These are phyloP conservation scores for Gymnoscopelus braueri DNA, from an alignment of 2,797 vertebrate species.

Conservation along the genomic window DNA sequence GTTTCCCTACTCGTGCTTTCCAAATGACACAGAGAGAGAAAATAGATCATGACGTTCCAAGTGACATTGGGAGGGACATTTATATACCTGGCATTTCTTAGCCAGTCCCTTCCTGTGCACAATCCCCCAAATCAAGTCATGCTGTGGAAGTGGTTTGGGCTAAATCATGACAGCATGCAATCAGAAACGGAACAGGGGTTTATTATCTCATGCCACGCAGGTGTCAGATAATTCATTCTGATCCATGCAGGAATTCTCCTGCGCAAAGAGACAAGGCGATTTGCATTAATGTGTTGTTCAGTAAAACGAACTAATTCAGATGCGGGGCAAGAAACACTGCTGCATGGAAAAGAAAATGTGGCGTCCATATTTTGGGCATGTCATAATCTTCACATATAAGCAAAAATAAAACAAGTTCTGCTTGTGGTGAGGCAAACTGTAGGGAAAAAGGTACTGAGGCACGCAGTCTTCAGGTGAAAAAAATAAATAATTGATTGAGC, in stretches of 20 bases:
- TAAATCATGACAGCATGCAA: conserved; percentile 57
- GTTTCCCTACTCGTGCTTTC: conserved; percentile 1
- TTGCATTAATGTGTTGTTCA: conserved; percentile 37
- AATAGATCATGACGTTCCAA: conserved; percentile 25
- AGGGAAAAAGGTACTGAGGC: too few relatives aligned
- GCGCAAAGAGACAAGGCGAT: conserved; percentile 44
- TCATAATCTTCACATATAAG: too few relatives aligned
- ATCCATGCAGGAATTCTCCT: conserved; percentile 27
- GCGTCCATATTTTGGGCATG: too few relatives aligned
- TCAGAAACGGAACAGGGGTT: conserved; percentile 51
- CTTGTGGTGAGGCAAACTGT: too few relatives aligned
- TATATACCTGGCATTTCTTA: conserved; percentile 53
- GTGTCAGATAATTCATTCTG: conserved; percentile 47
- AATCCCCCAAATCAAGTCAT: conserved; percentile 57
- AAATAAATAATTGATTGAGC: too few relatives aligned
- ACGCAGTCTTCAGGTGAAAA: too few relatives aligned
- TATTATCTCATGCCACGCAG: conserved; percentile 55
- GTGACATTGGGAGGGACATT: conserved; percentile 46
- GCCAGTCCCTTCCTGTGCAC: conserved; percentile 55
- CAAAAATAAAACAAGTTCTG: too few relatives aligned
- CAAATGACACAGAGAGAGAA: conserved; percentile 13
- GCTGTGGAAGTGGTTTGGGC: conserved; percentile 53
- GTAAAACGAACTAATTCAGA: conserved; percentile 34
- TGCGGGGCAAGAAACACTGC: conserved; percentile 12
- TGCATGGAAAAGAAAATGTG: background rate